Evolutionary conservation across 1,140 invertebrate species (phyloP).

Genomic region (Drosophila albomicans): DNA sequence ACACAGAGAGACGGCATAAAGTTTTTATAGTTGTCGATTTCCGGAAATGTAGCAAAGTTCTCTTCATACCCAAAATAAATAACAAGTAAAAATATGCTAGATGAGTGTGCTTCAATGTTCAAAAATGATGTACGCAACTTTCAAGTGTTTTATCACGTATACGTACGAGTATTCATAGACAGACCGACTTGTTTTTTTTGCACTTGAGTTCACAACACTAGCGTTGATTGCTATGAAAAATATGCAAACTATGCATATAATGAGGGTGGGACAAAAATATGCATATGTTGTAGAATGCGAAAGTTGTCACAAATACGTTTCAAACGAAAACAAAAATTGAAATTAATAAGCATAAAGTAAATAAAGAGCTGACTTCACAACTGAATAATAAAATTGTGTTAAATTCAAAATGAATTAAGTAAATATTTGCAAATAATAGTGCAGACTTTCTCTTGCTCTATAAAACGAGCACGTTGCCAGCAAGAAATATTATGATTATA

Average conservation of each 20-base stretch:
- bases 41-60: not conserved
- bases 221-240: not conserved
- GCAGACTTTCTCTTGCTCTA: no score
- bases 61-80: not conserved
- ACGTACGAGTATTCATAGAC: not conserved
- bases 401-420: no score
- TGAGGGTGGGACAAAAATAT: not conserved
- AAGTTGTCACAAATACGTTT: no score
- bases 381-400: no score
- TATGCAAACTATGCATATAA: not conserved
- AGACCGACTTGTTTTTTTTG: not conserved
- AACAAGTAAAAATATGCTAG: no score
- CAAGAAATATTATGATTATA: no score
- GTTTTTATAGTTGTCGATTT: constrained; percentile 26
- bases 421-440: no score
- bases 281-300: no score
- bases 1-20: constrained; percentile 7
- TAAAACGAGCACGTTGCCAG: no score
- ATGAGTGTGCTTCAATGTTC: not conserved
- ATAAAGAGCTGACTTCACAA: no score
- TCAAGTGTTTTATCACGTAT: constrained; percentile 1
- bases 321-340: no score
- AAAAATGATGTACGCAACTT: not conserved
- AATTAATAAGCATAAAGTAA: no score
- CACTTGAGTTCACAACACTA: not conserved